Evolutionary conservation across 2,888 invertebrate species (phyloP).

Genomic region (Volucella inflata): DNA sequence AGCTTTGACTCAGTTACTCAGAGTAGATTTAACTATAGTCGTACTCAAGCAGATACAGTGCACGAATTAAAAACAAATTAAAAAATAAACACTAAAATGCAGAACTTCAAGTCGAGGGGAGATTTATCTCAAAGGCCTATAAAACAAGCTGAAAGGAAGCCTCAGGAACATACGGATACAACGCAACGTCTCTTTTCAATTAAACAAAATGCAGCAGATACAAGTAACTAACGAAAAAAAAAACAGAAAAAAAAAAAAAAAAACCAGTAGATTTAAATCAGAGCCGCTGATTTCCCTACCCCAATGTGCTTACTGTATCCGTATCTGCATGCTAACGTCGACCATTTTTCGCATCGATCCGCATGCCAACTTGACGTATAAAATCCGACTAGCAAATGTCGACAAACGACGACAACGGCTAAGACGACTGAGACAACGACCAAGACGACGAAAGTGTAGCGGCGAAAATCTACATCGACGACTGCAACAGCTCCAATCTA

Average conservation of each 20-base stretch:
- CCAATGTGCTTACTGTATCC: conserved; percentile 42
- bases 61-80: conserved; percentile 72
- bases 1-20: conserved; percentile 62
- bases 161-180: conserved; percentile 38
- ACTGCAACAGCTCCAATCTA: conserved; percentile 68
- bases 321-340: conserved; percentile 67
- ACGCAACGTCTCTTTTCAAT: conserved; percentile 81
- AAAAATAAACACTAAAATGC: conserved; percentile 70
- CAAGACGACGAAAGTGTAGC: conserved; percentile 50
- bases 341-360: conserved; percentile 75
- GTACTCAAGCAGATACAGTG: conserved; percentile 31
- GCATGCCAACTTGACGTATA: conserved; percentile 55
- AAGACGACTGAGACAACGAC: conserved; percentile 7
- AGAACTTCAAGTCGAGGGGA: conserved; percentile 52
- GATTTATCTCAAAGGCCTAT: conserved; percentile 77
- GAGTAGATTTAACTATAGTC: not conserved
- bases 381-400: conserved; percentile 45
- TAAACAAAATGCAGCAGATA: conserved; percentile 81
- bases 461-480: conserved; percentile 65
- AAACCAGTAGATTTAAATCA: conserved; percentile 77
- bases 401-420: conserved; percentile 39
- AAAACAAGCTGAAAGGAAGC: conserved; percentile 68
- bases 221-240: conserved; percentile 23
- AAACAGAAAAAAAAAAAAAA: conserved; percentile 64
- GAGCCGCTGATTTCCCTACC: conserved; percentile 66